Evolutionary conservation across 2,888 invertebrate species (phyloP), one percentile per base, ranked within the genome.

Genomic region (Agelastica alni): DNA sequence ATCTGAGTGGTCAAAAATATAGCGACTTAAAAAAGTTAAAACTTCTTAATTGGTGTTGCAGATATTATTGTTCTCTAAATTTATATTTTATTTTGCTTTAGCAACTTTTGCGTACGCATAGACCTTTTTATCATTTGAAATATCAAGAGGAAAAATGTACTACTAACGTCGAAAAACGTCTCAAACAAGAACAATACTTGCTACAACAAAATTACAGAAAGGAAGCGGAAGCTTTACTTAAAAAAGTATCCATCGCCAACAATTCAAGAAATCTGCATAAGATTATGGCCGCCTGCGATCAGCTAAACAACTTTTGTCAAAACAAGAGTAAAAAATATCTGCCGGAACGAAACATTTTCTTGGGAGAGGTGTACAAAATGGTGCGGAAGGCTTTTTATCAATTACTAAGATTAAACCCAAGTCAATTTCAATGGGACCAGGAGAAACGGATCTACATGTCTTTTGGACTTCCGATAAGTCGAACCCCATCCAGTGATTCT

Each of bases 91-190:
- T 26, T 2, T 26, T 26, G 9, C 9, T 26, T 26, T 26, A 79
- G 63, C 75, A 79, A 55, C 66, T 78, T 6, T 60, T 81, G 2
- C 70, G 80, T 14, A 74, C 74, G 2, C 65, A 79, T 6, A 70
- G 73, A 51, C 81, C 80, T 0, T 72, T 79, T 42, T 81, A 80
- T 60, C 74, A 74, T 30, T 73, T 76, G 5, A 73, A 76, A 53
- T 78, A 72, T 48, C 71, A 72, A 53, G 74, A 75, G 57, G 67
- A 67, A 0, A 69, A 62, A 13, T 61, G 72, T 2, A 68, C 76
- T 1, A 72, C 74, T 2, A 69, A 70, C n/a, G 66, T 73, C 22
- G 60, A 62, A 37, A 61, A 56, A 12, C 62, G 77, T 3, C 71
- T 71, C 13, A 59, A 65, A 30, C 69, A 75, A 26, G 73, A 72